Base-by-base conservation (phyloP, 1,140 invertebrate species). In the Tetramorium alpestre region DNA sequence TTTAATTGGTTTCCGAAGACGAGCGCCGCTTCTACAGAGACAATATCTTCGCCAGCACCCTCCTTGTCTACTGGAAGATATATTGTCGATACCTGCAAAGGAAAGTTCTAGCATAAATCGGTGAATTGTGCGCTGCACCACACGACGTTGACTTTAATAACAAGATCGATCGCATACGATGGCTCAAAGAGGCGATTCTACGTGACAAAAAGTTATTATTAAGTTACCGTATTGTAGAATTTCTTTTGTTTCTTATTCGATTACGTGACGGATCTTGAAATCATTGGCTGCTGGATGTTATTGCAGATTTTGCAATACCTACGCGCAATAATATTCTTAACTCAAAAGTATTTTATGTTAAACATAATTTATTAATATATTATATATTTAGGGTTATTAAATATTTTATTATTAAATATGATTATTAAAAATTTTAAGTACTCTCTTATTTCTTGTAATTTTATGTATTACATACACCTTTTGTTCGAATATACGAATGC, bases 51-150 rank as follows among this genome's bases (percentile, higher is more conserved):
- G 64, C 78, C 38, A 49, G 49, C 54, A 54, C 73, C 22, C 64
- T 25, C 77, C 64, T 80, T 80, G 77, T 81, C 22, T 33, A 16
- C 0, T 7, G 62, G 47, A 69, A 51, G 77, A 75, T 69, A 69
- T 54, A 51, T 33, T 51, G 77, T 49, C 25, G 64, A n/a, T 69
- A 82, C 41, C 80, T 84, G 80, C 54, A 84, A 81, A 84, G 69
- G 54, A 75, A 84, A 84, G 80, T 84, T 84, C 28, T 38, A 60
- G 56, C 80, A 84, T 84, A 84, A 84, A 73, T 82, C 80, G 67
- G 38, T 44, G 41, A 3, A 62, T 75, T n/a, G 41, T 25, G 18
- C 80, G n/a, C 80, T 38, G 80, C 44, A 18, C 25, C 44, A 28
- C 33, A 69, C 33, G 22, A 16, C 18, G 41, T 22, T 41, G 33